Conservation (phyloP, 2,888 invertebrate species). For the Ophion costatus region DNA sequence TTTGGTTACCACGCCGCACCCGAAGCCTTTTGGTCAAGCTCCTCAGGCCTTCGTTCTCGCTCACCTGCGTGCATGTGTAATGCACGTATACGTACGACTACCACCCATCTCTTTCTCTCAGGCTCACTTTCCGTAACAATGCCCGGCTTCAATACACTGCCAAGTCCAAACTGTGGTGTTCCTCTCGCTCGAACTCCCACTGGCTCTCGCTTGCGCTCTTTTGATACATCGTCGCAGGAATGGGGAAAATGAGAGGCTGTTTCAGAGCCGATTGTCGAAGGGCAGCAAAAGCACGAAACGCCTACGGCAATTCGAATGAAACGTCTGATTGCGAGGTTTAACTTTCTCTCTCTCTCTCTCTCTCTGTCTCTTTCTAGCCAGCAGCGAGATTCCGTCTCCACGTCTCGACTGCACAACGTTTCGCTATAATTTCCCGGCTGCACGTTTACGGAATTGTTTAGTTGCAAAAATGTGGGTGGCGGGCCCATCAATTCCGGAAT, state of each 20-base stretch:
- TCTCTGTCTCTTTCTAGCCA: not conserved
- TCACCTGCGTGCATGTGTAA: constrained; percentile 47
- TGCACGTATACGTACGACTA: not conserved
- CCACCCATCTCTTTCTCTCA: constrained; percentile 48
- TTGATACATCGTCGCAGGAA: constrained; percentile 2
- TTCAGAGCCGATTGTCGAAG: constrained; percentile 53
- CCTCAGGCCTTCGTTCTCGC: constrained; percentile 44
- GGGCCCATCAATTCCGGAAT: constrained; percentile 73
- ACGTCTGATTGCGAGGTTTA: constrained; percentile 38
- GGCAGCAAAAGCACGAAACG: constrained; percentile 56
- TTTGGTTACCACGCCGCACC: constrained; percentile 17
- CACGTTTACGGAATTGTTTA: too few species aligned
- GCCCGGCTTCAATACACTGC: constrained; percentile 56
- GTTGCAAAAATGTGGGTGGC: constrained; percentile 78
- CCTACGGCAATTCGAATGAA: constrained; percentile 48
- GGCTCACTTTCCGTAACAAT: constrained; percentile 53
- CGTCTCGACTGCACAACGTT: not conserved
- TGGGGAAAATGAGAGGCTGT: constrained; percentile 24
- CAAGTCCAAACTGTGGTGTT: constrained; percentile 45
- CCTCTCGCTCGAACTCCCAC: constrained; percentile 10
- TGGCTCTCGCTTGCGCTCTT: not conserved
- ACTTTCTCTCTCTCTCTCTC: not conserved
- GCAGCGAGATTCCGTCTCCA: constrained; percentile 18
- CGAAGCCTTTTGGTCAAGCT: constrained; percentile 61
- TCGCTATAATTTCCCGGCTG: not conserved